These are phyloP conservation scores for Salarias fasciatus DNA, from an alignment of 2,797 vertebrate genomes.

Conservation along the genomic window DNA sequence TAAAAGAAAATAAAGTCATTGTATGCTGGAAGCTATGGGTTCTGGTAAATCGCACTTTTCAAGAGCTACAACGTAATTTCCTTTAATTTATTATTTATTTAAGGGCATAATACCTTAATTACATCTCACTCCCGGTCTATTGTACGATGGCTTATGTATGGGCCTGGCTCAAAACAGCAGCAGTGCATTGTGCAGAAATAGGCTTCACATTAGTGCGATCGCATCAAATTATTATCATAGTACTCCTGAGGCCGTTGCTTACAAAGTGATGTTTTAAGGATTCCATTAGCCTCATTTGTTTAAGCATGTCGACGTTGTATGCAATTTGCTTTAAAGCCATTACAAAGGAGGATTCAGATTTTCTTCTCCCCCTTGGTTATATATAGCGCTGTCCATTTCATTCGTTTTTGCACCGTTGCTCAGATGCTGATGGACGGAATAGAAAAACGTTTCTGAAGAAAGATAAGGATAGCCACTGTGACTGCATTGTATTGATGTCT, in stretches of 20 bases:
- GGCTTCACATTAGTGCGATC: conserved; percentile 27
- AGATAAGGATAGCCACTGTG: not conserved
- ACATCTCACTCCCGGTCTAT: conserved; percentile 9
- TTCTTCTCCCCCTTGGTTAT: not conserved
- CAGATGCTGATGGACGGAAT: not conserved
- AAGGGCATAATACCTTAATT: conserved; percentile 37
- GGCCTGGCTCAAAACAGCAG: conserved; percentile 21
- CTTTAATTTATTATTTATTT: conserved; percentile 19
- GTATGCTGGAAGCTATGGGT: conserved; percentile 28
- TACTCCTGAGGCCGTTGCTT: conserved; percentile 24
- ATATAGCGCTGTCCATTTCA: not conserved
- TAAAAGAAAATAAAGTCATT: conserved; percentile 30
- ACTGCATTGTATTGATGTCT: conserved; percentile 6
- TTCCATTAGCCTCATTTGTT: conserved; percentile 30
- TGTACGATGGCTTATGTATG: conserved; percentile 15
- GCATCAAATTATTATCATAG: conserved; percentile 37
- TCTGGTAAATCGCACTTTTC: conserved; percentile 48
- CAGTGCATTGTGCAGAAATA: conserved; percentile 34
- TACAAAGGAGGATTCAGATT: not conserved
- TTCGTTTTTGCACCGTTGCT: conserved; percentile 14
- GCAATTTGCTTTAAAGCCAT: conserved; percentile 21
- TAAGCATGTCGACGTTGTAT: conserved; percentile 7
- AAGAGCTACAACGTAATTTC: conserved; percentile 39
- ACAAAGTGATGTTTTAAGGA: conserved; percentile 35
- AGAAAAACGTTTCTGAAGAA: no score